phyloP scores from a whole-genome alignment of 2,888 invertebrate species.

The Dryobotodes eremita region DNA sequence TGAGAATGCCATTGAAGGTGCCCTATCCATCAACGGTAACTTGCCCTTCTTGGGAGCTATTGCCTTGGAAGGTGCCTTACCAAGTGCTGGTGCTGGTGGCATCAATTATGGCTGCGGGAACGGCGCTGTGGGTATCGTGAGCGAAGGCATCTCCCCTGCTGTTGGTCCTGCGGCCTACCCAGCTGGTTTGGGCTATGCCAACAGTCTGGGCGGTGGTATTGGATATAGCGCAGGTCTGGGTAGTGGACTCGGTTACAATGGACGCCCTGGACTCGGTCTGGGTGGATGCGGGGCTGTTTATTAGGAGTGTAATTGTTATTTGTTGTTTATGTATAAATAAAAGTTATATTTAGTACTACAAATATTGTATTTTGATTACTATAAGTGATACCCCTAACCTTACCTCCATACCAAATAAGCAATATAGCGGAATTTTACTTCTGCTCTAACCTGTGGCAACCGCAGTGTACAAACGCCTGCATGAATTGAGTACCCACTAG shows the following conservation, averaged over 20 bases:
- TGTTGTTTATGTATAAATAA: constrained; percentile 42
- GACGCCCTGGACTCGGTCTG: constrained; percentile 39
- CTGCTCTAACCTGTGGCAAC: no score
- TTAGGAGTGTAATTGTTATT: constrained; percentile 34
- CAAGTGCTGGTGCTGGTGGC: constrained; percentile 71
- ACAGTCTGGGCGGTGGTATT: constrained; percentile 33
- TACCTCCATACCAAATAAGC: neutral
- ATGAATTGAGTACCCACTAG: neutral
- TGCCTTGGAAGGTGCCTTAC: constrained; percentile 68
- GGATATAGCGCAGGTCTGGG: constrained; percentile 34
- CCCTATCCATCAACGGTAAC: constrained; percentile 64
- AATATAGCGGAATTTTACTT: neutral
- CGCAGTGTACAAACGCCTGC: neutral
- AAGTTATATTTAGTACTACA: constrained; percentile 30
- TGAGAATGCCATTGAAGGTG: constrained; percentile 70
- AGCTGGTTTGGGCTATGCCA: constrained; percentile 27
- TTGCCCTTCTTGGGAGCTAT: constrained; percentile 71
- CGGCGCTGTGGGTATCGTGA: constrained; percentile 73
- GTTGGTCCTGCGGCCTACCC: constrained; percentile 14
- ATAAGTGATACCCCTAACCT: neutral
- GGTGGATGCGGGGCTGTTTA: constrained; percentile 39
- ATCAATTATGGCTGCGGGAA: constrained; percentile 76
- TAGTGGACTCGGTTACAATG: constrained; percentile 38
- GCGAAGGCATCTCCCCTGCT: constrained; percentile 59
- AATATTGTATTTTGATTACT: constrained; percentile 32